Conservation (phyloP, 2,888 invertebrate species). For the Ophion slaviceki region DNA sequence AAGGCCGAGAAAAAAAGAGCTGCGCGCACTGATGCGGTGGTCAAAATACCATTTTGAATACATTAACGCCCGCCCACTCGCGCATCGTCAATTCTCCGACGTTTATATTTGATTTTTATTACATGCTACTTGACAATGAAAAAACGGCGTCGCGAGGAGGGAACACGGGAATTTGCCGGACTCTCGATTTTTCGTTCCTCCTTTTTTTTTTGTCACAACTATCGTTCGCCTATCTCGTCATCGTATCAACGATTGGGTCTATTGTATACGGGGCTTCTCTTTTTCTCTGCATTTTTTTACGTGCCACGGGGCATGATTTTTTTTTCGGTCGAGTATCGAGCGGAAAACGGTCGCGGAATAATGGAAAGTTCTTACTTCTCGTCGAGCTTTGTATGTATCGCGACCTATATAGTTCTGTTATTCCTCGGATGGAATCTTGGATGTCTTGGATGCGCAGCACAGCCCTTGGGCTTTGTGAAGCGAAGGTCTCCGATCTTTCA, state of each 20-base stretch:
- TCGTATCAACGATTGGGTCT: constrained; percentile 21
- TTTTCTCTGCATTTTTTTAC: constrained; percentile 10
- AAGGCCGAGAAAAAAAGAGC: constrained; percentile 31
- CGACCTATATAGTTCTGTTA: constrained; percentile 35
- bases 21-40: constrained; percentile 39
- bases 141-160: constrained; percentile 12
- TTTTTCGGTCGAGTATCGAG: constrained; percentile 32
- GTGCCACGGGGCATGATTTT: constrained; percentile 1
- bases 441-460: constrained; percentile 10
- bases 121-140: constrained; percentile 38
- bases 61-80: constrained; percentile 44
- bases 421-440: constrained; percentile 10
- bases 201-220: constrained; percentile 31
- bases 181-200: constrained; percentile 9
- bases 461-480: constrained; percentile 50
- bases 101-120: constrained; percentile 40
- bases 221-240: not conserved
- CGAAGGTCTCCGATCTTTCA: constrained; percentile 22
- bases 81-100: constrained; percentile 38
- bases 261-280: not conserved
- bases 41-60: constrained; percentile 57
- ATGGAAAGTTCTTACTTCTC: constrained; percentile 31
- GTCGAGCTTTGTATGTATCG: not conserved
- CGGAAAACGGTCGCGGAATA: constrained; percentile 34
- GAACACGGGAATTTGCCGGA: no score